Percentiles rank a stretch among this genome's conserved stretches.
Evolutionary conservation across 2,888 invertebrate genomes (phyloP).

Genomic region (Bruchidius siliquastri): DNA sequence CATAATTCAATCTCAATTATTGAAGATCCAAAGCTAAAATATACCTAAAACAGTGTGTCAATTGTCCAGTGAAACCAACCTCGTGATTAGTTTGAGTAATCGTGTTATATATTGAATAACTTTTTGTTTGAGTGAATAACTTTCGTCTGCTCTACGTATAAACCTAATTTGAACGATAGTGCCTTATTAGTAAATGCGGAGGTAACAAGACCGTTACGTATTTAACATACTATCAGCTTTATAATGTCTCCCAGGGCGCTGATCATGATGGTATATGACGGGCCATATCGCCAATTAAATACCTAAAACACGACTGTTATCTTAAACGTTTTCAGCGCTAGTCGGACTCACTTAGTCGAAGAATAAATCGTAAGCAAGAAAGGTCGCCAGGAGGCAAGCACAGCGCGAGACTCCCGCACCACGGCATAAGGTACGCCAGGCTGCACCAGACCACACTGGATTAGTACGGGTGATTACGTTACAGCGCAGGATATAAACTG

Average conservation of each 20-base stretch:
- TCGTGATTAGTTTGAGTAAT: no score
- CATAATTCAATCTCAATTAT: no score
- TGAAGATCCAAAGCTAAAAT: no score
- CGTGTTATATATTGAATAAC: no score
- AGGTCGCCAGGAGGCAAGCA: neutral
- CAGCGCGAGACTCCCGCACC: neutral
- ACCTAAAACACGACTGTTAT: neutral
- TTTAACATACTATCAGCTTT: neutral
- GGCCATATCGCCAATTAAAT: neutral
- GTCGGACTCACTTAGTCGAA: neutral
- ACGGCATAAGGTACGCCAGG: neutral
- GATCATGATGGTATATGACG: neutral
- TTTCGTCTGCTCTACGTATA: no score
- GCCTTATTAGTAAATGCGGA: no score
- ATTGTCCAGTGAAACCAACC: no score
- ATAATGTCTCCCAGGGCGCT: neutral
- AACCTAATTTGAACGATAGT: no score
- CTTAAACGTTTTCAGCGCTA: neutral
- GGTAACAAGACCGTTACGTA: neutral
- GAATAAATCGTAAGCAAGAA: neutral
- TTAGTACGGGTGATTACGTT: neutral
- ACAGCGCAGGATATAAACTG: no score
- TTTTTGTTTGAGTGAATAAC: no score
- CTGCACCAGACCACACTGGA: neutral
- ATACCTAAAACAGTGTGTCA: no score